Evolutionary conservation across 1,140 invertebrate genomes (phyloP).

Genomic region (Drosophila subobscura): DNA sequence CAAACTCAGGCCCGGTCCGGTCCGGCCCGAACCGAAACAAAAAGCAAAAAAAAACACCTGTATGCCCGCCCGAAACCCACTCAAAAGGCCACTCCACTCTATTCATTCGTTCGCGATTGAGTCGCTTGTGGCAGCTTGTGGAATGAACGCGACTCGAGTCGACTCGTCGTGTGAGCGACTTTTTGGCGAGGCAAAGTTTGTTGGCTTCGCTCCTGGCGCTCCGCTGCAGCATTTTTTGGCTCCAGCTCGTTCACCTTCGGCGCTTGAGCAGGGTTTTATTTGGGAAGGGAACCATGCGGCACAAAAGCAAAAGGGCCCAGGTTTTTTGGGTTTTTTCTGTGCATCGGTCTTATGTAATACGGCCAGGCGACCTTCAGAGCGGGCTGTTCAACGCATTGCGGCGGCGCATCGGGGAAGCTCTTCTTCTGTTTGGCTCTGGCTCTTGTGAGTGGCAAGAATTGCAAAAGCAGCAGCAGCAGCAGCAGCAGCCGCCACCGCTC

Average conservation of each 20-base stretch:
- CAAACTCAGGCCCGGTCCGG: too few relatives aligned
- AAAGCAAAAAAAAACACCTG: conserved; percentile 31
- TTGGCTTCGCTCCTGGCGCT: conserved; percentile 67
- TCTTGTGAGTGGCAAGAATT: conserved; percentile 36
- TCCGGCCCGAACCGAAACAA: conserved; percentile 4
- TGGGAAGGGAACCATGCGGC: conserved; percentile 4
- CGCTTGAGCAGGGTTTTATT: conserved; percentile 9
- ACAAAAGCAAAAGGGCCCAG: conserved; percentile 38
- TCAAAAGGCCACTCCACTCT: conserved; percentile 27
- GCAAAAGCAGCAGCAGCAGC: conserved; percentile 27
- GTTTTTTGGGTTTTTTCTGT: conserved; percentile 50
- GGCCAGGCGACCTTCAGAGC: conserved; percentile 51
- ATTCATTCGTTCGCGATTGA: conserved; percentile 26
- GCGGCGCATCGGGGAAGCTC: conserved; percentile 10
- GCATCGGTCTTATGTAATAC: conserved; percentile 64
- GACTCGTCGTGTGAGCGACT: conserved; percentile 26
- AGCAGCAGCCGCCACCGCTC: conserved; percentile 20
- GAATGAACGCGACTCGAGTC: conserved; percentile 59
- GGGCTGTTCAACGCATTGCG: conserved; percentile 23
- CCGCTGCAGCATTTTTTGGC: conserved; percentile 15
- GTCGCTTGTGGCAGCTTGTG: conserved; percentile 18
- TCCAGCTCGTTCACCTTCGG: conserved; percentile 69
- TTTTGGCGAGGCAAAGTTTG: conserved; percentile 53
- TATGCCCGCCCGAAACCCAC: conserved; percentile 18
- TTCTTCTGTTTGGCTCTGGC: conserved; percentile 27